Conservation (phyloP, 2,113 vertebrate genomes). For the Phrynosoma blainvillii region DNA sequence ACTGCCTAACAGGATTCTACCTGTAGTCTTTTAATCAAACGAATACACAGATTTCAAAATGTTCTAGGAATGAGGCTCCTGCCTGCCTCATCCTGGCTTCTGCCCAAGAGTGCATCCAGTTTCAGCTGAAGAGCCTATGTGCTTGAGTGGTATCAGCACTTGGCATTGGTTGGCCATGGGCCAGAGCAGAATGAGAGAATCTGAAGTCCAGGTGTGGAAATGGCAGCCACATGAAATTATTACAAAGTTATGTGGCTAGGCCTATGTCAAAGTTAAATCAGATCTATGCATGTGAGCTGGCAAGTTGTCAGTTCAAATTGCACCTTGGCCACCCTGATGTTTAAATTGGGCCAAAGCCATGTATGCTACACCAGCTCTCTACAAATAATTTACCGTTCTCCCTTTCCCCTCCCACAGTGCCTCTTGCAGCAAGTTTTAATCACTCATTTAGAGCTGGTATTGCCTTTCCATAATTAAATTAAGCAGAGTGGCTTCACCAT, state of each 20-base stretch:
- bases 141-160: neutral
- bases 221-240: neutral
- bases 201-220: neutral
- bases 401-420: too few species aligned
- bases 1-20: too few species aligned
- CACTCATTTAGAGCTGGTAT: constrained; percentile 32
- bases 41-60: too few species aligned
- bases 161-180: neutral
- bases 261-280: neutral
- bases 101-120: too few species aligned
- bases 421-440: constrained; percentile 29
- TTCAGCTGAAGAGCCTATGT: neutral
- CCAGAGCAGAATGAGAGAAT: neutral
- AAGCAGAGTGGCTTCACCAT: constrained; percentile 34
- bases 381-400: neutral
- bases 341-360: neutral
- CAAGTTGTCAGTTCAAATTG: neutral
- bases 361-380: neutral
- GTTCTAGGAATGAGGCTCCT: too few species aligned
- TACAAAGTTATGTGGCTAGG: neutral
- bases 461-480: constrained; percentile 47
- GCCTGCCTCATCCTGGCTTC: neutral
- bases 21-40: too few species aligned
- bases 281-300: neutral
- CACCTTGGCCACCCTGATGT: neutral